Conservation (phyloP, 2,888 invertebrate genomes). For the Hypomecis atomaria region DNA sequence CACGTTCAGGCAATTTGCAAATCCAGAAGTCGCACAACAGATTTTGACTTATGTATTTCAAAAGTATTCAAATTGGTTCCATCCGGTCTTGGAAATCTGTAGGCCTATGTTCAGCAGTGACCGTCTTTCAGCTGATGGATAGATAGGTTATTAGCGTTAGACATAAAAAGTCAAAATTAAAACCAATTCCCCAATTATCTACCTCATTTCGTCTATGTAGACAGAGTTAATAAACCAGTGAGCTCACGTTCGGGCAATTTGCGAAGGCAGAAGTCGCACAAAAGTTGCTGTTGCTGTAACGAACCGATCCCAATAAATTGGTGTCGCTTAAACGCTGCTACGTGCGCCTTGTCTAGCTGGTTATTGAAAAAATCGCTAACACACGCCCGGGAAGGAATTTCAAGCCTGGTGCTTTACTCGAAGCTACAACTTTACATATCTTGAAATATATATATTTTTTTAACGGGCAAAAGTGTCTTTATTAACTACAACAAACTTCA, state of each 20-base stretch:
- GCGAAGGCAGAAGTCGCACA: conserved; percentile 57
- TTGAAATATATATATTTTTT: too few relatives aligned
- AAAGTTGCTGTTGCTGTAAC: conserved; percentile 63
- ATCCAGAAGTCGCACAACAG: too few relatives aligned
- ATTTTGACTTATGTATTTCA: too few relatives aligned
- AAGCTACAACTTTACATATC: too few relatives aligned
- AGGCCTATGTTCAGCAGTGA: too few relatives aligned
- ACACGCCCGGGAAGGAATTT: conserved; percentile 6
- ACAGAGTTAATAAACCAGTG: conserved; percentile 58
- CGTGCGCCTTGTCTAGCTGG: conserved; percentile 53
- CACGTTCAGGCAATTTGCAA: too few relatives aligned
- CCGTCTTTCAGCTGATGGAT: too few relatives aligned
- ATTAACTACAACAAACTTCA: too few relatives aligned
- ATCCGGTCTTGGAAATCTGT: too few relatives aligned
- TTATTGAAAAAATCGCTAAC: conserved; percentile 33
- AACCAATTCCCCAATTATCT: not conserved
- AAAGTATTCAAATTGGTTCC: too few relatives aligned
- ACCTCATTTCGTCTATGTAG: conserved; percentile 4
- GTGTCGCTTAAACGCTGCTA: conserved; percentile 62
- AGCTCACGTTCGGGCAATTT: conserved; percentile 67
- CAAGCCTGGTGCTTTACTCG: not conserved
- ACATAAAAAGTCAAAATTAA: not conserved
- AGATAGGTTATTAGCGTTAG: too few relatives aligned
- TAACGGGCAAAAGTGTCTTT: too few relatives aligned
- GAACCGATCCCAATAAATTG: conserved; percentile 65